These are phyloP conservation scores for Philaethria dido DNA, from an alignment of 2,888 invertebrate species.

Conservation along the genomic window DNA sequence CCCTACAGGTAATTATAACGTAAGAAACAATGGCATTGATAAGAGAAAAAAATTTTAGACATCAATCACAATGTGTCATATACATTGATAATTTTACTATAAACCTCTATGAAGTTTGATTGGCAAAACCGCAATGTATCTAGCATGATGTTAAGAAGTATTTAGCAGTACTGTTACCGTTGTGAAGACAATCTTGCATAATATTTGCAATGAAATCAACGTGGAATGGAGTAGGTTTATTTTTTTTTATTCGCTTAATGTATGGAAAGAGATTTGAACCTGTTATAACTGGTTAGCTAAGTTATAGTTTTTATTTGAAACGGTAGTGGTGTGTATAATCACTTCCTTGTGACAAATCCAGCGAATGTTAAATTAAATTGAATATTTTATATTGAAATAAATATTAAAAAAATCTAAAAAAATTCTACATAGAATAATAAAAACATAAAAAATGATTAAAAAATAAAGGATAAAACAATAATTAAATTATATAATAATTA, in stretches of 20 bases:
- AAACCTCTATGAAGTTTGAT: neutral
- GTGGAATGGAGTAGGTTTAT: neutral
- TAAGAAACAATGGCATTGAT: conserved; percentile 24
- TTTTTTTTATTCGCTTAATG: neutral
- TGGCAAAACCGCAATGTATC: conserved; percentile 10
- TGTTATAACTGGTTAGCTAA: neutral
- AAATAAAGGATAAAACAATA: neutral
- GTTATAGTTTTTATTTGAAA: neutral
- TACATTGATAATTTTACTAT: neutral
- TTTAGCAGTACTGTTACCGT: neutral
- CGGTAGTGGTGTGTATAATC: neutral
- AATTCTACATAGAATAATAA: neutral
- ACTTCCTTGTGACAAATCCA: neutral
- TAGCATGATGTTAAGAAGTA: neutral
- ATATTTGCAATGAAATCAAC: conserved; percentile 23
- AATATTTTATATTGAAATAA: neutral
- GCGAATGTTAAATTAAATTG: neutral
- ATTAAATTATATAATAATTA: conserved; percentile 24
- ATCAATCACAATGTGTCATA: neutral
- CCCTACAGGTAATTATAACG: conserved; percentile 13
- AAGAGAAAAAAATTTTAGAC: conserved; percentile 9
- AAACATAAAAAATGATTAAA: neutral
- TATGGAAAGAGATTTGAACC: neutral
- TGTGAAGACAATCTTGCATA: conserved; percentile 5
- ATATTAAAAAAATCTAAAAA: too few relatives aligned